Evolutionary conservation across 2,113 vertebrate species (phyloP).

Genomic region (Triplophysa tibetana): DNA sequence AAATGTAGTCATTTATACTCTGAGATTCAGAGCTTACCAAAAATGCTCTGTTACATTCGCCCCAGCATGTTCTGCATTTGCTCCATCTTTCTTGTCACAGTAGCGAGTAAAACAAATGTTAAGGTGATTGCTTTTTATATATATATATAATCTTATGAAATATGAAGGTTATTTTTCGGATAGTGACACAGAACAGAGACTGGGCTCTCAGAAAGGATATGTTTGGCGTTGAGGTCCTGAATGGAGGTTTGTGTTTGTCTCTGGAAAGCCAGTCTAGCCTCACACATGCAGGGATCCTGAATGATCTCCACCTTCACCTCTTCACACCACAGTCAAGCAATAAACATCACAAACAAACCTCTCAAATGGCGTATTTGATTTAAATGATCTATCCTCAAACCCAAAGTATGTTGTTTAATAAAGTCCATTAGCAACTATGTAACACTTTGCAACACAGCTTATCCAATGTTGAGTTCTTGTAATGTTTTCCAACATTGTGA

Average conservation of each 20-base stretch:
- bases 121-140: constrained; percentile 68
- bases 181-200: too few species aligned
- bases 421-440: constrained; percentile 24
- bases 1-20: neutral
- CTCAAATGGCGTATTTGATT: neutral
- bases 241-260: constrained; percentile 79
- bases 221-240: constrained; percentile 80
- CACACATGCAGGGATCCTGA: constrained; percentile 85
- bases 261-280: constrained; percentile 85
- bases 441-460: constrained; percentile 42
- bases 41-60: constrained; percentile 60
- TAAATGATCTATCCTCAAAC: constrained; percentile 6
- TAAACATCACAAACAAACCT: constrained; percentile 54
- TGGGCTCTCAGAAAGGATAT: constrained; percentile 83
- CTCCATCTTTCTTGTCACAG: constrained; percentile 79
- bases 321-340: constrained; percentile 59
- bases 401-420: constrained; percentile 17
- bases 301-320: constrained; percentile 74
- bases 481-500: constrained; percentile 27
- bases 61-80: constrained; percentile 74
- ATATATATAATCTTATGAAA: neutral
- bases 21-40: constrained; percentile 49
- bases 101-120: constrained; percentile 80
- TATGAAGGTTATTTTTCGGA: too few species aligned
- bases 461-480: constrained; percentile 39